These are phyloP conservation scores for Xestia xanthographa DNA, from an alignment of 2,888 invertebrate species.

Conservation along the genomic window DNA sequence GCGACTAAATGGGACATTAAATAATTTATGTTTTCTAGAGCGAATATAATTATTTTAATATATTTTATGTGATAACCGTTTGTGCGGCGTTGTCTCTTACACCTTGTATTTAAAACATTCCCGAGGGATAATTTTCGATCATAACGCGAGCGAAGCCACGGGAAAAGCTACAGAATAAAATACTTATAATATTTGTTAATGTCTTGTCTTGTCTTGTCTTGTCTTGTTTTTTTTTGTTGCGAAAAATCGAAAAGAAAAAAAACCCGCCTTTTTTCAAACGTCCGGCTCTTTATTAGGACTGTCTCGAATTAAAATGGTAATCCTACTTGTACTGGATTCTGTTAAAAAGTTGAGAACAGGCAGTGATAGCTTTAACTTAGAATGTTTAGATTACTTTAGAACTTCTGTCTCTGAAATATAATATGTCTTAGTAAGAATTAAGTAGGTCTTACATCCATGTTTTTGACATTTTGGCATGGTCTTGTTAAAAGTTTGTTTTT, in stretches of 20 bases:
- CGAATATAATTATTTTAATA: too few species aligned
- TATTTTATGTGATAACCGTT: too few species aligned
- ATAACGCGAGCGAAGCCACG: background rate
- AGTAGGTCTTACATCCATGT: background rate
- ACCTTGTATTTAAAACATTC: background rate
- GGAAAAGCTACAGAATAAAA: too few species aligned
- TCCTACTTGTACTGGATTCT: constrained; percentile 12
- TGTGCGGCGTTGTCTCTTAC: too few species aligned
- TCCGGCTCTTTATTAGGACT: background rate
- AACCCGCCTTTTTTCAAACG: background rate
- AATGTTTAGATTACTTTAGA: constrained; percentile 51
- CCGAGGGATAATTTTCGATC: background rate
- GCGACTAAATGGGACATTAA: too few species aligned
- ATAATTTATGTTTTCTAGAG: too few species aligned
- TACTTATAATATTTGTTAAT: too few species aligned
- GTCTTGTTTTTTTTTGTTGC: too few species aligned
- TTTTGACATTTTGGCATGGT: constrained; percentile 3
- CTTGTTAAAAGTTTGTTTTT: background rate
- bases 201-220: too few species aligned
- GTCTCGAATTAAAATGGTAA: background rate
- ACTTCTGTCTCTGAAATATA: constrained; percentile 26
- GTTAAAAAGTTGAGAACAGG: constrained; percentile 41
- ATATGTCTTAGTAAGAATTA: constrained; percentile 29
- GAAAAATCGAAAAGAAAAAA: too few species aligned
- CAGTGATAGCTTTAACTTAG: constrained; percentile 50